phyloP scores from a whole-genome alignment of 2,888 invertebrate species.

The Coenonympha glycerion region DNA sequence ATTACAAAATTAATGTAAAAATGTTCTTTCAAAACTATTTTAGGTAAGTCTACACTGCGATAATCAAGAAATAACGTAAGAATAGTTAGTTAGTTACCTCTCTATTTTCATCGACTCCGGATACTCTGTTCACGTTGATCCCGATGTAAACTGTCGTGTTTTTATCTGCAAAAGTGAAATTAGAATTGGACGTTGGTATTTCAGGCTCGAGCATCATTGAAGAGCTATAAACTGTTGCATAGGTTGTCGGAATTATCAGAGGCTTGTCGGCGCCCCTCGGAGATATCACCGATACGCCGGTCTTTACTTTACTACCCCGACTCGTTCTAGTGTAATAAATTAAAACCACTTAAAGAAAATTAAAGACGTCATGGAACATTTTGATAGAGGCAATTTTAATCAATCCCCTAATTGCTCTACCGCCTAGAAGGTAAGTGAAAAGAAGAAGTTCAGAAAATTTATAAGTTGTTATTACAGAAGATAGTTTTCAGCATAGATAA shows the following conservation, averaged over 20 bases:
- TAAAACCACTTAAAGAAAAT: conserved; percentile 21
- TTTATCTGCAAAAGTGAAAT: conserved; percentile 62
- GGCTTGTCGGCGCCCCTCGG: conserved; percentile 28
- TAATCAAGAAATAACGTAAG: too few species aligned
- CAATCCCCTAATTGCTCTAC: too few species aligned
- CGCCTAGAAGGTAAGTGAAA: too few species aligned
- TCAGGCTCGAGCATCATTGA: conserved; percentile 30
- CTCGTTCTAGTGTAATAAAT: conserved; percentile 21
- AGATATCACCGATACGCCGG: conserved; percentile 35
- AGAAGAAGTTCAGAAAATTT: too few species aligned
- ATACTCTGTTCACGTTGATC: conserved; percentile 77
- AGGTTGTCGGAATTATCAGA: conserved; percentile 28
- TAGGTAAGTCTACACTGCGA: too few species aligned
- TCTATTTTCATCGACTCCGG: conserved; percentile 79
- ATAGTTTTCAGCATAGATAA: too few species aligned
- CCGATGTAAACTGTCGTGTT: conserved; percentile 77
- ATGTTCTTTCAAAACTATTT: too few species aligned
- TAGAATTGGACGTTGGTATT: conserved; percentile 20
- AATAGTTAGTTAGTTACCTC: conserved; percentile 60
- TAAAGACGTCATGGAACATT: conserved; percentile 5
- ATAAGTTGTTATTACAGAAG: too few species aligned
- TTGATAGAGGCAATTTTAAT: too few species aligned
- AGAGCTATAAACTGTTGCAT: conserved; percentile 34
- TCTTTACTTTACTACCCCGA: conserved; percentile 21
- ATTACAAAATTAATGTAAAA: too few species aligned